These are phyloP conservation scores for Lysiphlebus fabarum DNA, from an alignment of 1,140 invertebrate genomes.

Conservation along the genomic window DNA sequence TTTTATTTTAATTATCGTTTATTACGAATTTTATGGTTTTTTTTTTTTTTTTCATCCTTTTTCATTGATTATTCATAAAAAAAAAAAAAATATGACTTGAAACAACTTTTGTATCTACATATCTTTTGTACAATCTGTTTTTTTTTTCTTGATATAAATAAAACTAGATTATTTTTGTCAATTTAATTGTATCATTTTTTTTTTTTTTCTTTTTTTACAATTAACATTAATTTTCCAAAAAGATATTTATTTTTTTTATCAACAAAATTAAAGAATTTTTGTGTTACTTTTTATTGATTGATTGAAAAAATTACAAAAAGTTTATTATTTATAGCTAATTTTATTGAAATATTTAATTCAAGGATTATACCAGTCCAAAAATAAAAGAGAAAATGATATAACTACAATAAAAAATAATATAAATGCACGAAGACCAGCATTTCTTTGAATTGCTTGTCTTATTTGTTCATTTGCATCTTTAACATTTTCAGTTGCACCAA, in stretches of 20 bases:
- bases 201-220: too few species aligned
- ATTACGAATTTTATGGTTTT: too few species aligned
- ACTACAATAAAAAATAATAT: constrained; percentile 93
- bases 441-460: constrained; percentile 91
- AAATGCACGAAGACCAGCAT: constrained; percentile 90
- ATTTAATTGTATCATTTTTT: constrained; percentile 17
- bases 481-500: constrained; percentile 91
- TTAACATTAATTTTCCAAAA: too few species aligned
- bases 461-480: constrained; percentile 96
- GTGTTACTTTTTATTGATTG: too few species aligned
- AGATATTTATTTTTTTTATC: too few species aligned
- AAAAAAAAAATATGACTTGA: too few species aligned
- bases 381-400: constrained; percentile 92
- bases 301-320: too few species aligned
- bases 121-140: constrained; percentile 38
- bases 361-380: constrained; percentile 98
- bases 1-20: too few species aligned
- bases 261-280: too few species aligned
- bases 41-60: constrained; percentile 3
- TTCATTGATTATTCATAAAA: not conserved
- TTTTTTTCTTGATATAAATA: constrained; percentile 35
- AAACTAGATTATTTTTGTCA: constrained; percentile 50
- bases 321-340: not conserved
- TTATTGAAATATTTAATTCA: constrained; percentile 40
- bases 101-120: too few species aligned